Conservation (phyloP, 2,113 vertebrate genomes). For the Hepsetus odoe region DNA sequence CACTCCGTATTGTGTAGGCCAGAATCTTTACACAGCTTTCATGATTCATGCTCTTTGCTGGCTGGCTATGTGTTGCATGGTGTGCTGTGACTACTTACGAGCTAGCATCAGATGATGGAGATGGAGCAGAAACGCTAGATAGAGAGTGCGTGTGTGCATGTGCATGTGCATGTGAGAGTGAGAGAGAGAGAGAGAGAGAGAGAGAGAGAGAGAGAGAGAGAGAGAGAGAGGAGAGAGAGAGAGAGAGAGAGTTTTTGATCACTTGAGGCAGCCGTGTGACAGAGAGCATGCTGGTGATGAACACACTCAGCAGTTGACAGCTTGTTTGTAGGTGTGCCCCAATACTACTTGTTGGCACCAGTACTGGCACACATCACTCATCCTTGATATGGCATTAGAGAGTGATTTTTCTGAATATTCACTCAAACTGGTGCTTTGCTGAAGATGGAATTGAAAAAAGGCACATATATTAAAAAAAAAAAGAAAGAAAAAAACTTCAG, state of each 20-base stretch:
- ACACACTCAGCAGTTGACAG: slow-evolving; percentile 64
- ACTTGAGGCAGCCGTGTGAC: slow-evolving; percentile 42
- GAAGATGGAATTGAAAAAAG: background rate
- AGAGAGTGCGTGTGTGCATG: background rate
- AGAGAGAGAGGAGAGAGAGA: slow-evolving; percentile 22
- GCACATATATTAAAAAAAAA: no score
- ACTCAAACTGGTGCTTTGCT: no score
- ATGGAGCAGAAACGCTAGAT: background rate
- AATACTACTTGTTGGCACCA: slow-evolving; percentile 36
- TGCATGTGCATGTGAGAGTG: background rate
- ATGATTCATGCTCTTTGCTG: slow-evolving; percentile 51
- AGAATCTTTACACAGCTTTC: slow-evolving; percentile 46
- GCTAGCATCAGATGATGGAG: slow-evolving; percentile 19
- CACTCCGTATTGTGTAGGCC: slow-evolving; percentile 37
- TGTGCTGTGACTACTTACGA: slow-evolving; percentile 39
- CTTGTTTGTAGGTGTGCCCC: slow-evolving; percentile 44
- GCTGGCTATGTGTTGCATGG: slow-evolving; percentile 4
- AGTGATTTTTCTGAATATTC: background rate
- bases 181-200: no score
- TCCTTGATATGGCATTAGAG: background rate
- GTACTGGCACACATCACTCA: slow-evolving; percentile 3
- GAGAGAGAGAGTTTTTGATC: slow-evolving; percentile 54
- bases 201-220: slow-evolving; percentile 13
- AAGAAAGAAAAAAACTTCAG: no score
- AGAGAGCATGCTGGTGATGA: slow-evolving; percentile 49